These are phyloP conservation scores for Andrena chrysosceles DNA, from an alignment of 2,888 invertebrate species.

Conservation along the genomic window DNA sequence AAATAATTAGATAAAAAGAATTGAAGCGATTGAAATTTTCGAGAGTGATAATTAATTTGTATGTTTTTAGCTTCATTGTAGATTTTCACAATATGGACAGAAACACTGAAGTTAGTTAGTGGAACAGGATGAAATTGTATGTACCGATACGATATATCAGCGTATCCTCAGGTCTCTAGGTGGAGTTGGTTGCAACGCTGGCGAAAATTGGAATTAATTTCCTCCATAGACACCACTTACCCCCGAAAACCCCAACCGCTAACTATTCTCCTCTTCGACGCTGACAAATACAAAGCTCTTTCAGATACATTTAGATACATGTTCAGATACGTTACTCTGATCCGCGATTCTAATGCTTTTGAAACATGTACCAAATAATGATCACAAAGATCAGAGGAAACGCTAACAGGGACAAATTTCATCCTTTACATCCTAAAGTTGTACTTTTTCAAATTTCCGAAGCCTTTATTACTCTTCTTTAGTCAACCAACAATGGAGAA, in stretches of 20 bases:
- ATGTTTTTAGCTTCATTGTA: not conserved
- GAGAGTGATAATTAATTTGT: not conserved
- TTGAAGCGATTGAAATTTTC: not conserved
- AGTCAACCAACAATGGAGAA: too few species aligned
- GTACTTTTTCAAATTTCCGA: too few species aligned
- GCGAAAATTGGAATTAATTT: conserved; percentile 8
- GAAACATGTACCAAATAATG: too few species aligned
- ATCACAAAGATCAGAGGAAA: too few species aligned
- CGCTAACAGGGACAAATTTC: too few species aligned
- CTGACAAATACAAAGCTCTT: conserved; percentile 1
- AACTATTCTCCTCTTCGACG: not conserved
- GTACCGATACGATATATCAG: conserved; percentile 3
- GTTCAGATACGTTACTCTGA: too few species aligned
- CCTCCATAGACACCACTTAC: conserved; percentile 11
- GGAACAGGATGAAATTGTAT: not conserved
- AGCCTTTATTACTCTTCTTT: too few species aligned
- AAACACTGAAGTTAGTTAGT: not conserved
- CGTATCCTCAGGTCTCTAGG: not conserved
- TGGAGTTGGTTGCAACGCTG: not conserved
- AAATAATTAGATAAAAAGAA: too few species aligned
- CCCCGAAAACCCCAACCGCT: not conserved
- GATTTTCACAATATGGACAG: not conserved
- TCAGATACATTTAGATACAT: not conserved
- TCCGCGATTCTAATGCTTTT: too few species aligned
- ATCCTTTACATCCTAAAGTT: too few species aligned